These are phyloP conservation scores for Leucoma salicis DNA, from an alignment of 2,888 invertebrate genomes.

Conservation along the genomic window DNA sequence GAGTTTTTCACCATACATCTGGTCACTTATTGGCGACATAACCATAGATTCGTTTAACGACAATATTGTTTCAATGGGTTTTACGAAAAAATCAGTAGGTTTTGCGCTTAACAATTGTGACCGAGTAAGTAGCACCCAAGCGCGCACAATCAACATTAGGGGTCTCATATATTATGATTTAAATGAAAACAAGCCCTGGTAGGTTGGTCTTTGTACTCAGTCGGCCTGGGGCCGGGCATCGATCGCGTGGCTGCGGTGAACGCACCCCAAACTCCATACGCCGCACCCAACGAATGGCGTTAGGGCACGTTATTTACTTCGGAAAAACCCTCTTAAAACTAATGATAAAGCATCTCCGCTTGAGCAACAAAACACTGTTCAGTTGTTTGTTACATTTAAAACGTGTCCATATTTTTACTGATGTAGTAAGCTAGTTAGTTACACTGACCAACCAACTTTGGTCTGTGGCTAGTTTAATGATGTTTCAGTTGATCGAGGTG, in stretches of 20 bases:
- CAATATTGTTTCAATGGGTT: slow-evolving; percentile 28
- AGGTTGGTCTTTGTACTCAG: slow-evolving; percentile 55
- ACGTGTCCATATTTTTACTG: slow-evolving; percentile 17
- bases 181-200: slow-evolving; percentile 51
- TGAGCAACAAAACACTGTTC: slow-evolving; percentile 20
- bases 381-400: slow-evolving; percentile 22
- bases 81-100: slow-evolving; percentile 27
- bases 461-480: no score
- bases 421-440: slow-evolving; percentile 22
- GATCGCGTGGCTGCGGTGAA: slow-evolving; percentile 72
- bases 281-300: slow-evolving; percentile 52
- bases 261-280: slow-evolving; percentile 69
- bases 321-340: slow-evolving; percentile 53
- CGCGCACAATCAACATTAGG: slow-evolving; percentile 40
- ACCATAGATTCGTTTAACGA: slow-evolving; percentile 38
- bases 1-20: slow-evolving; percentile 37
- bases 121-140: slow-evolving; percentile 36
- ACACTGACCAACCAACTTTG: no score
- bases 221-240: slow-evolving; percentile 66
- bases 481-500: slow-evolving; percentile 35
- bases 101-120: slow-evolving; percentile 27
- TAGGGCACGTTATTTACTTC: slow-evolving; percentile 48
- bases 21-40: slow-evolving; percentile 33
- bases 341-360: slow-evolving; percentile 46
- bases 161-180: slow-evolving; percentile 42